A percentile compares a stretch with the other conserved stretches of the same genome.
phyloP scores from a whole-genome alignment of 2,113 vertebrate species.

The Gila orcuttii region DNA sequence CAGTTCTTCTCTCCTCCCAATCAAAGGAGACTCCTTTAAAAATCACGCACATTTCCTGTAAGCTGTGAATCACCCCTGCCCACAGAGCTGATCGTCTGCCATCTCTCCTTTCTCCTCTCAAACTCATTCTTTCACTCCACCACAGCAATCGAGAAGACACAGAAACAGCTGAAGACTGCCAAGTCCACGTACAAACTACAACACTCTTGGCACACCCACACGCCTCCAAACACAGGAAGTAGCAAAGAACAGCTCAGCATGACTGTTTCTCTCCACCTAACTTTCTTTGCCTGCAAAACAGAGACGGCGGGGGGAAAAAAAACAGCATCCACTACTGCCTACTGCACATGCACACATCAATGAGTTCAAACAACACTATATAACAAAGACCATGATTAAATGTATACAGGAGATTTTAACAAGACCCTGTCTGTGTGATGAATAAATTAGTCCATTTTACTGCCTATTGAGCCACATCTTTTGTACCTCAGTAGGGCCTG shows the following conservation, averaged over 20 bases:
- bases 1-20: background rate
- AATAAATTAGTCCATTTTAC: background rate
- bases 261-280: background rate
- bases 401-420: conserved; percentile 9
- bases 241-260: conserved; percentile 51
- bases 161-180: conserved; percentile 31
- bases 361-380: background rate
- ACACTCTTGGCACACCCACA: conserved; percentile 23
- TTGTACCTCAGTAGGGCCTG: background rate
- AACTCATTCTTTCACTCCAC: conserved; percentile 60
- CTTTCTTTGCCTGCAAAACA: conserved; percentile 35
- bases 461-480: conserved; percentile 9
- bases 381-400: conserved; percentile 5
- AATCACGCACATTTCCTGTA: conserved; percentile 68
- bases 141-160: conserved; percentile 64
- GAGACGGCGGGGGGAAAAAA: conserved; percentile 25
- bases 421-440: background rate
- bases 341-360: conserved; percentile 19
- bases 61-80: conserved; percentile 77
- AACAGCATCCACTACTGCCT: background rate
- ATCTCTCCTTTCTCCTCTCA: conserved; percentile 59
- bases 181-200: conserved; percentile 58
- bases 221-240: conserved; percentile 67
- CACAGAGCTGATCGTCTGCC: conserved; percentile 73
- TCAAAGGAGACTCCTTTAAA: conserved; percentile 11